Percentiles rank a stretch among this genome's conserved stretches.
Evolutionary conservation across 2,888 invertebrate genomes (phyloP).

Genomic region (Beris chalybata): DNA sequence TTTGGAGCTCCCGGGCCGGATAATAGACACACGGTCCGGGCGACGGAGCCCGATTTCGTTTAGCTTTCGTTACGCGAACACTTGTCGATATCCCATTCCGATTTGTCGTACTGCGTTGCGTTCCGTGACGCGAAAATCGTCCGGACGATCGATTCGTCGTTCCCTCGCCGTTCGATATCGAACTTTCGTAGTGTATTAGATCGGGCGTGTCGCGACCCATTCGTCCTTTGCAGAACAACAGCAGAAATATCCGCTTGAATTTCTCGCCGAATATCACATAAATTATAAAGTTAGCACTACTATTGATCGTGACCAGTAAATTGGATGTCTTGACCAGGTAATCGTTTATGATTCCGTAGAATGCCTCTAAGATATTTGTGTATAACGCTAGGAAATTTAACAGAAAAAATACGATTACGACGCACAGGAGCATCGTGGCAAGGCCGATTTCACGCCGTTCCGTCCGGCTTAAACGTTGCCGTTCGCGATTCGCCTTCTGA

Average conservation of each 20-base stretch:
- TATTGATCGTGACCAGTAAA: constrained; percentile 93
- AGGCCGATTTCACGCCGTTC: constrained; percentile 91
- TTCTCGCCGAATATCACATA: constrained; percentile 98
- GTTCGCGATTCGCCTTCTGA: constrained; percentile 83
- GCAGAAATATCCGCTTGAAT: constrained; percentile 83
- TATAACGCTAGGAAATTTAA: constrained; percentile 88
- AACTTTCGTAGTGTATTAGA: constrained; percentile 80
- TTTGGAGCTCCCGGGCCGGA: constrained; percentile 54
- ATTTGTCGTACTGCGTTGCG: constrained; percentile 52
- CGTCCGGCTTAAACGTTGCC: constrained; percentile 84
- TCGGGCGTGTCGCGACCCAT: constrained; percentile 70
- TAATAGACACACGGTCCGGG: constrained; percentile 58
- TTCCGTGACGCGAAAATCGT: constrained; percentile 61
- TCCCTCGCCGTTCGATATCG: constrained; percentile 76
- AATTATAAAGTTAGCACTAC: constrained; percentile 96
- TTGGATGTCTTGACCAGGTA: constrained; percentile 82
- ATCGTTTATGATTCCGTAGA: constrained; percentile 66
- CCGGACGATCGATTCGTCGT: constrained; percentile 66
- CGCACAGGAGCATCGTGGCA: constrained; percentile 92
- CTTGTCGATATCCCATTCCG: constrained; percentile 44
- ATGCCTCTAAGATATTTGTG: constrained; percentile 83
- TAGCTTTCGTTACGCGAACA: constrained; percentile 52
- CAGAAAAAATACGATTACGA: constrained; percentile 91
- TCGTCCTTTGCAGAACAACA: constrained; percentile 72
- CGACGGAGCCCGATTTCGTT: constrained; percentile 55